Conservation (phyloP, 2,888 invertebrate species). For the Tiphia femorata region DNA sequence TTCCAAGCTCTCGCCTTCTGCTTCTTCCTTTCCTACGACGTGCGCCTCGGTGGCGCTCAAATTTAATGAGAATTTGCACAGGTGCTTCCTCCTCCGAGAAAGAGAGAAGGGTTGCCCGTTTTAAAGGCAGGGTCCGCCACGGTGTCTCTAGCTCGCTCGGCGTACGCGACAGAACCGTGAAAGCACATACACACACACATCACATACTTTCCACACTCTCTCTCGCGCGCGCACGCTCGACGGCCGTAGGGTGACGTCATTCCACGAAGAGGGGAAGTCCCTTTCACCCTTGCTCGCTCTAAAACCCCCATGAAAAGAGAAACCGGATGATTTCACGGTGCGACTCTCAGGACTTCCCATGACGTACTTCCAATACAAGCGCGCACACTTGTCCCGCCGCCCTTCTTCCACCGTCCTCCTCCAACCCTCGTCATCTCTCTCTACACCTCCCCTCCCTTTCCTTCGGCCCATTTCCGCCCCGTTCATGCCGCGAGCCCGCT, state of each 20-base stretch:
- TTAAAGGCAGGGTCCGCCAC: slow-evolving; percentile 9
- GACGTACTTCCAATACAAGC: slow-evolving; percentile 33
- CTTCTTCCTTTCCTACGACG: background rate
- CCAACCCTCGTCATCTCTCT: too few relatives aligned
- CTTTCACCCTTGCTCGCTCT: slow-evolving; percentile 37
- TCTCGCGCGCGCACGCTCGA: slow-evolving; percentile 1
- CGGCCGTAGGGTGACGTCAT: slow-evolving; percentile 40
- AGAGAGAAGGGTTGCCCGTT: too few relatives aligned
- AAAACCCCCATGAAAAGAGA: slow-evolving; percentile 47
- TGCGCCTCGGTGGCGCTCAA: slow-evolving; percentile 5
- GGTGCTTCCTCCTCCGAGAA: slow-evolving; percentile 24
- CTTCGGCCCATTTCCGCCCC: too few relatives aligned
- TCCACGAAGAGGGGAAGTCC: slow-evolving; percentile 33
- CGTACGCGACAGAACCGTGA: too few relatives aligned
- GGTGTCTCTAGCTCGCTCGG: too few relatives aligned
- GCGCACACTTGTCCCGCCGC: slow-evolving; percentile 19
- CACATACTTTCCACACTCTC: background rate
- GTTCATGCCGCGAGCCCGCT: too few relatives aligned
- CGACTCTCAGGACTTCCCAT: slow-evolving; percentile 50
- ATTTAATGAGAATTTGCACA: slow-evolving; percentile 29
- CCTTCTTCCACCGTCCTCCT: too few relatives aligned
- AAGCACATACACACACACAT: too few relatives aligned
- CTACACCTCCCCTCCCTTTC: too few relatives aligned
- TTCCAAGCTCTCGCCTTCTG: too few relatives aligned
- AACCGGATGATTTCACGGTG: slow-evolving; percentile 55